A percentile compares a stretch with the other conserved stretches of the same genome.
Evolutionary conservation across 1,140 invertebrate species (phyloP).

Genomic region (Aphis craccivora): DNA sequence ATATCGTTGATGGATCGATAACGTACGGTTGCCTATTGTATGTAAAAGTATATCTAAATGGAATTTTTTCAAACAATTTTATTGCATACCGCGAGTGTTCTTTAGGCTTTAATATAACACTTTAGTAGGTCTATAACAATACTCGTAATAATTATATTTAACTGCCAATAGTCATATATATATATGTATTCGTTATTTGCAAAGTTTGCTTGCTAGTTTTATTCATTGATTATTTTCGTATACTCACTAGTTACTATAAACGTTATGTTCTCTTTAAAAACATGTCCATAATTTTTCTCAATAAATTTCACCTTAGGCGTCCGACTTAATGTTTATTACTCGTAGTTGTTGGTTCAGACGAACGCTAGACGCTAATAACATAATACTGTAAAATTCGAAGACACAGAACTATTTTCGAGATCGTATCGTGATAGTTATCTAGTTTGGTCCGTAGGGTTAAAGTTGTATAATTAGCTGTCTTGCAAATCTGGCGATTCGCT

Average conservation of each 20-base stretch:
- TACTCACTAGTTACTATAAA: background rate
- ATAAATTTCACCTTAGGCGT: background rate
- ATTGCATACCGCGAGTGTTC: too few relatives aligned
- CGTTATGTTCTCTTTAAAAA: background rate
- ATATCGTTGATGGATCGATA: too few relatives aligned
- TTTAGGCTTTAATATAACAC: too few relatives aligned
- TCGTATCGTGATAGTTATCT: too few relatives aligned
- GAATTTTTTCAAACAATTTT: background rate
- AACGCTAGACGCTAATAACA: background rate
- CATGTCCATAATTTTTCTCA: background rate
- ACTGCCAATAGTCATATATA: too few relatives aligned
- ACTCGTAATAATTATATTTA: too few relatives aligned
- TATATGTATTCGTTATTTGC: background rate
- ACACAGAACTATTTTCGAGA: background rate
- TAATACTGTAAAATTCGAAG: background rate
- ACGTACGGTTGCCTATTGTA: background rate
- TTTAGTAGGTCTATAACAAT: too few relatives aligned
- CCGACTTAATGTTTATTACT: background rate
- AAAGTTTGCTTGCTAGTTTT: background rate
- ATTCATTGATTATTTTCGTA: background rate
- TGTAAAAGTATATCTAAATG: background rate
- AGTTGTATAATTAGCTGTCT: too few relatives aligned
- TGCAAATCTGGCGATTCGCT: too few relatives aligned
- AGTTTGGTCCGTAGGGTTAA: too few relatives aligned
- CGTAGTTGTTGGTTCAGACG: background rate